Evolutionary conservation across 2,888 invertebrate genomes (phyloP).

Genomic region (Lasius fuliginosus): DNA sequence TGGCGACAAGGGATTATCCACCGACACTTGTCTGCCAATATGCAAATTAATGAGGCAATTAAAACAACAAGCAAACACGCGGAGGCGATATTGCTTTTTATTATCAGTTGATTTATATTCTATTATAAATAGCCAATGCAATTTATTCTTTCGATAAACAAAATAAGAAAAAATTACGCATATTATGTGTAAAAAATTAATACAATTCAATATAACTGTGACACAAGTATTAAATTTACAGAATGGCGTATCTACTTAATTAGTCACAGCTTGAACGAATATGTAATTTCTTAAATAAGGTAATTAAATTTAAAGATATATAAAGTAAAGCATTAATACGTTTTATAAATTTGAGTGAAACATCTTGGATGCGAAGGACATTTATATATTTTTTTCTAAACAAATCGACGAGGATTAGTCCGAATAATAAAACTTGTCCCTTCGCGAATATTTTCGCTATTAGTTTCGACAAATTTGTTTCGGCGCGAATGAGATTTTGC

Average conservation of each 20-base stretch:
- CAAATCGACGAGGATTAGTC: not conserved
- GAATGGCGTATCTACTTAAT: not conserved
- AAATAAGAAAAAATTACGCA: conserved; percentile 5
- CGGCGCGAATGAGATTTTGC: not conserved
- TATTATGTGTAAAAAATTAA: not conserved
- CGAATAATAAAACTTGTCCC: not conserved
- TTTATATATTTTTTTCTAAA: not conserved
- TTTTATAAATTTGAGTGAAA: not conserved
- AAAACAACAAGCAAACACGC: not conserved
- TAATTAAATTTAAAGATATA: not conserved
- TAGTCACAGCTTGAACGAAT: not conserved
- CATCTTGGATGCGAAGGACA: not conserved
- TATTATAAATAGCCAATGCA: not conserved
- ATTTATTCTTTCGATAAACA: conserved; percentile 1
- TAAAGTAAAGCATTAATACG: not conserved
- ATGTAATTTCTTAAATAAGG: not conserved
- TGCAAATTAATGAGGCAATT: not conserved
- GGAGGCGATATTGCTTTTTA: not conserved
- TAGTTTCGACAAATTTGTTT: not conserved
- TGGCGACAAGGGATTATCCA: conserved; percentile 87
- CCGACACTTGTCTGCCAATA: conserved; percentile 86
- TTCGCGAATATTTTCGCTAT: not conserved
- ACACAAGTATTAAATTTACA: not conserved
- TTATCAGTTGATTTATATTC: not conserved
- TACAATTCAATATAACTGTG: not conserved